Base-by-base conservation (phyloP, 2,888 invertebrate genomes). In the Eupithecia subfuscata region DNA sequence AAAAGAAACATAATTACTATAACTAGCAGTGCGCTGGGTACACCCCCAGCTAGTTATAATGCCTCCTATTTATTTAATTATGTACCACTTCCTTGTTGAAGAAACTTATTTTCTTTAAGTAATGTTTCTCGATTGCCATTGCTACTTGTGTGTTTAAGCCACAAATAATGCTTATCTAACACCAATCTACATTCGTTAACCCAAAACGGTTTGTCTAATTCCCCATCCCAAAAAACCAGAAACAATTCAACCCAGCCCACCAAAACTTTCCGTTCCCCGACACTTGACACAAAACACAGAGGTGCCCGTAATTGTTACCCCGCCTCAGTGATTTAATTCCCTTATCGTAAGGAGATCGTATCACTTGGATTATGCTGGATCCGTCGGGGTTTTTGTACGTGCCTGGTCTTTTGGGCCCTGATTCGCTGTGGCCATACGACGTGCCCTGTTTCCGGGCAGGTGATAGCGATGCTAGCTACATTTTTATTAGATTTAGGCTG, bases 281-380 rank as follows among this genome's bases (percentile, higher is more conserved):
- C 73, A 76, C 73, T 78, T 75, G 76, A 77, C 77, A 77, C 75
- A 60, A 25, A 40, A 43, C 77, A 69, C 70, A 64, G 60, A 79
- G 71, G 76, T 73, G 68, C n/a, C 85, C 84, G 89, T 90, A 90
- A 89, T 89, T 88, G 87, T 83, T 80, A 81, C 84, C 87, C 86
- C 88, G 87, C 87, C 82, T 82, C 81, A 86, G 86, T 90, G 89
- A 91, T 91, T 90, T 89, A 90, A 91, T 91, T 90, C 90, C 85
- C 87, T 91, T 91, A 91, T 91, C 91, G 73, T 77, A 80, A 87
- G 83, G 83, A 85, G 85, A 86, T 87, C 85, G 84, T 89, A 90
- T 90, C 90, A 78, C 82, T 80, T 77, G 85, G 85, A 83, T 89
- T 87, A 89, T 86, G 86, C 87, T 75, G 75, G 80, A 80, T 79